Evolutionary conservation across 2,113 vertebrate species (phyloP).

Genomic region (Equus quagga): DNA sequence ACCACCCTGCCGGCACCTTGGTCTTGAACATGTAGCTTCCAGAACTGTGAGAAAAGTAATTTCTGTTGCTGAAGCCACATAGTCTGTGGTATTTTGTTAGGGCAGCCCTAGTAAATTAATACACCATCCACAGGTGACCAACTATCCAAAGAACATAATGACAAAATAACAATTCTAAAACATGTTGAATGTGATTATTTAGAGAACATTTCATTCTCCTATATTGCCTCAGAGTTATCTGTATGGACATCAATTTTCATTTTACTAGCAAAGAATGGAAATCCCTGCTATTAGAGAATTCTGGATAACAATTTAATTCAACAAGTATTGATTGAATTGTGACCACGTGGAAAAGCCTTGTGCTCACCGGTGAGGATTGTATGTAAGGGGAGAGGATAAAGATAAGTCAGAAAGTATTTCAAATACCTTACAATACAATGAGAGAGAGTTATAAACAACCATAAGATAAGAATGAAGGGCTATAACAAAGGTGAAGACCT

Average conservation of each 20-base stretch:
- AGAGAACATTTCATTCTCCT: background rate
- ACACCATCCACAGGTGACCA: background rate
- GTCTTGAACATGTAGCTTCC: background rate
- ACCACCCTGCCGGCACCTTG: background rate
- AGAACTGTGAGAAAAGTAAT: background rate
- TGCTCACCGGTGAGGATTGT: background rate
- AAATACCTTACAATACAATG: background rate
- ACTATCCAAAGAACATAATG: background rate
- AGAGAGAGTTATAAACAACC: background rate
- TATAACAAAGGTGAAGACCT: background rate
- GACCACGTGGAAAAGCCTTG: background rate
- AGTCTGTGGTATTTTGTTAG: background rate
- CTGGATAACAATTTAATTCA: slow-evolving; percentile 29
- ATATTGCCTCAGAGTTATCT: background rate
- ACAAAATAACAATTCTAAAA: background rate
- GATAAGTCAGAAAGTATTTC: slow-evolving; percentile 32
- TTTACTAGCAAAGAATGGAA: slow-evolving; percentile 38
- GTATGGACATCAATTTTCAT: background rate
- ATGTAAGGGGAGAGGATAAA: background rate
- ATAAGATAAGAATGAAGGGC: background rate
- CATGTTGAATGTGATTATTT: background rate
- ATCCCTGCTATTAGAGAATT: background rate
- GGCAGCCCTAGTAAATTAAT: background rate
- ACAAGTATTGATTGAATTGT: background rate
- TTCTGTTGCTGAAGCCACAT: background rate